phyloP scores from a whole-genome alignment of 2,888 invertebrate species.

The Drosophila suboccidentalis region DNA sequence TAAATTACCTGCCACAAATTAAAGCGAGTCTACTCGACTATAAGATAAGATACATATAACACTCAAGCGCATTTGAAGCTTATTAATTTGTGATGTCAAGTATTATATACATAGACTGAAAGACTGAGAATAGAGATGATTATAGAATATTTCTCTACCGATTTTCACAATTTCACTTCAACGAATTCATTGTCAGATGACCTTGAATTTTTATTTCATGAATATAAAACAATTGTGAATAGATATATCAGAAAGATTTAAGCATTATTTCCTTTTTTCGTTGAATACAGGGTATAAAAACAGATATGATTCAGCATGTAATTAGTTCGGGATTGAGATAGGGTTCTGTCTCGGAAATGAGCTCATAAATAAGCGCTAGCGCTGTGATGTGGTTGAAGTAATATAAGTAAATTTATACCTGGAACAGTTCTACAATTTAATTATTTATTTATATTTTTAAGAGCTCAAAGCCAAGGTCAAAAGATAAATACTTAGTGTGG shows the following conservation, averaged over 20 bases:
- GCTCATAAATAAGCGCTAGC: slow-evolving; percentile 67
- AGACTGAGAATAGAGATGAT: neutral
- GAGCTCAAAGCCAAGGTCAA: slow-evolving; percentile 59
- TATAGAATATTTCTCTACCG: neutral
- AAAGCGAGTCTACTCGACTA: neutral
- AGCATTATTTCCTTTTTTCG: neutral
- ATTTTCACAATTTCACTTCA: no score
- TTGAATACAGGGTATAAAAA: slow-evolving; percentile 22
- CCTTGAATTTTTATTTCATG: neutral
- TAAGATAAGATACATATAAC: neutral
- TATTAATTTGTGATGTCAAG: neutral
- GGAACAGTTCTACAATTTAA: slow-evolving; percentile 31
- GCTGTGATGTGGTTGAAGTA: slow-evolving; percentile 52
- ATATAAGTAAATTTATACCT: slow-evolving; percentile 34
- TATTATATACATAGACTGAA: no score
- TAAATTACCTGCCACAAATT: slow-evolving; percentile 12
- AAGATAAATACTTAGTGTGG: slow-evolving; percentile 13
- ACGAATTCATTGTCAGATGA: no score
- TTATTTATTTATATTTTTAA: slow-evolving; percentile 19
- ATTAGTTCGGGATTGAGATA: slow-evolving; percentile 66
- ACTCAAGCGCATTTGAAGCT: neutral
- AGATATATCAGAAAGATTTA: neutral
- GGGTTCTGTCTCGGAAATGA: slow-evolving; percentile 62
- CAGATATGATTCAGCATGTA: slow-evolving; percentile 63
- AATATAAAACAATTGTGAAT: neutral